Percentiles rank a stretch among this genome's conserved stretches.
Conservation (phyloP, 2,113 vertebrate genomes). For the Periophthalmus modestus region DNA sequence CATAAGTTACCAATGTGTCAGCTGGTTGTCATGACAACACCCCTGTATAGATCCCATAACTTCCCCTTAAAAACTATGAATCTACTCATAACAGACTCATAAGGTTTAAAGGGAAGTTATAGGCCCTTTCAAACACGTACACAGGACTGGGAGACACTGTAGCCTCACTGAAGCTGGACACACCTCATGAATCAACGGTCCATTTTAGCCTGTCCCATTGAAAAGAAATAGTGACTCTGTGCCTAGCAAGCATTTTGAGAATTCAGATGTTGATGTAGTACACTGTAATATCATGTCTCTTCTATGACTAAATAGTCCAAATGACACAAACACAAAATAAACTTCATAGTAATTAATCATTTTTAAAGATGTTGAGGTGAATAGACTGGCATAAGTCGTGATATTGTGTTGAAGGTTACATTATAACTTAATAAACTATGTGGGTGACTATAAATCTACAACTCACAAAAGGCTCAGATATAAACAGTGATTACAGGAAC, state of each 20-base stretch:
- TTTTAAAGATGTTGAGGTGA: background rate
- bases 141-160: background rate
- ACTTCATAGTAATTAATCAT: no score
- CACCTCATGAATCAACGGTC: no score
- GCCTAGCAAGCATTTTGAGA: no score
- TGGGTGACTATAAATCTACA: conserved; percentile 3
- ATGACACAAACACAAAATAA: no score
- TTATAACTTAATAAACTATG: background rate
- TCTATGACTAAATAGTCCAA: no score
- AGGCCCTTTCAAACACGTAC: background rate
- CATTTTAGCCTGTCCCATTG: no score
- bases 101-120: background rate
- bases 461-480: conserved; percentile 25
- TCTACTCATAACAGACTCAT: background rate
- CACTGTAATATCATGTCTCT: no score
- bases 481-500: conserved; percentile 41
- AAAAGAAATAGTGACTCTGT: no score
- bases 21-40: background rate
- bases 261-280: no score
- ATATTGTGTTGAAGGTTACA: no score
- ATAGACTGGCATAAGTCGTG: background rate
- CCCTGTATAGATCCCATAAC: background rate
- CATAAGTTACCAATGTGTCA: background rate
- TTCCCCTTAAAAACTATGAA: background rate
- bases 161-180: no score